Conservation (phyloP, 2,888 invertebrate genomes). For the Amblyjoppa fuscipennis region DNA sequence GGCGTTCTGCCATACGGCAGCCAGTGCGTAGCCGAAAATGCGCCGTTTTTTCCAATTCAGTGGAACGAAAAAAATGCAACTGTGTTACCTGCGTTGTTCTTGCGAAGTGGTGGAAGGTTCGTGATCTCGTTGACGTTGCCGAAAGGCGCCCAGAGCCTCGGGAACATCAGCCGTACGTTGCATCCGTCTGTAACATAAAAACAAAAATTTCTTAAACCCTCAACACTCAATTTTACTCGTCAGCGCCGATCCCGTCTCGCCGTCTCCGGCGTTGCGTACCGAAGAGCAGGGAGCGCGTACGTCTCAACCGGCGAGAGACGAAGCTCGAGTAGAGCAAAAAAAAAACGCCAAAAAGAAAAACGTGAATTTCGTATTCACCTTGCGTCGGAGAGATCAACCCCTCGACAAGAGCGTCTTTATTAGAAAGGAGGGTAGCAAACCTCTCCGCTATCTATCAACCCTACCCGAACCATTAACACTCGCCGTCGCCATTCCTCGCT, state of each 20-base stretch:
- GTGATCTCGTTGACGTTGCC: conserved; percentile 80
- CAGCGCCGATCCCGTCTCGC: conserved; percentile 9
- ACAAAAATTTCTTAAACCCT: background rate
- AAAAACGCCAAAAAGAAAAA: conserved; percentile 12
- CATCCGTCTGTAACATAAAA: conserved; percentile 79
- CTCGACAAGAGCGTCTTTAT: conserved; percentile 84
- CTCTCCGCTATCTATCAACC: conserved; percentile 83
- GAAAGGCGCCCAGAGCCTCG: conserved; percentile 84
- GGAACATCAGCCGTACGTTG: conserved; percentile 83
- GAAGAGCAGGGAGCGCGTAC: conserved; percentile 63
- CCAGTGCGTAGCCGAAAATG: background rate
- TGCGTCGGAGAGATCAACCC: conserved; percentile 83
- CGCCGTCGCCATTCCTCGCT: conserved; percentile 63
- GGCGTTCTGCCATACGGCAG: too few relatives aligned
- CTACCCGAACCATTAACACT: conserved; percentile 74
- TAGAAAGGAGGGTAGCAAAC: conserved; percentile 80
- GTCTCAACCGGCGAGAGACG: conserved; percentile 72
- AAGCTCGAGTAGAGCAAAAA: conserved; percentile 53
- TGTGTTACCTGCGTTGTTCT: conserved; percentile 81
- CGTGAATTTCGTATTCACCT: conserved; percentile 83
- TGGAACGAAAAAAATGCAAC: background rate
- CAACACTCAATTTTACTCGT: background rate
- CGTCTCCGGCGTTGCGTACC: conserved; percentile 20
- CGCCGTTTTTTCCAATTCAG: background rate
- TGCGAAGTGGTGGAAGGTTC: conserved; percentile 80